Conservation (phyloP, 2,888 invertebrate species). For the Drosophila rellima region DNA sequence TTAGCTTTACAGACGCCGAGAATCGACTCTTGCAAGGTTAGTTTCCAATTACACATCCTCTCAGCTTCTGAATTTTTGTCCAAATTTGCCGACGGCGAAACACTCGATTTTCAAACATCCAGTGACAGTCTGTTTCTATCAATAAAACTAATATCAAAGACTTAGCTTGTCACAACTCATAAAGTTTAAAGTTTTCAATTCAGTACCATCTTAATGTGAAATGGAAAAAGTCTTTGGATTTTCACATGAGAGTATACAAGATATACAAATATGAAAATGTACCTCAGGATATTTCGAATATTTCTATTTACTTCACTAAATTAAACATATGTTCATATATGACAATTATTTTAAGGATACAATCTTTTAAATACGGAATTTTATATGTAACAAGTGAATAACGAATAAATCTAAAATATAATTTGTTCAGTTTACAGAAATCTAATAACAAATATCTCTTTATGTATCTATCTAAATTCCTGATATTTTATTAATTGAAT, state of each 20-base stretch:
- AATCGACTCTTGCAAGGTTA: conserved; percentile 93
- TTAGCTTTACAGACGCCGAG: conserved; percentile 96
- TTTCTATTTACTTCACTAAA: no score
- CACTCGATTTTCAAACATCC: background rate
- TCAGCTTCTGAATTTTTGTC: background rate
- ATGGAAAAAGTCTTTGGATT: no score
- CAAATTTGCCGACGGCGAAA: conserved; percentile 20
- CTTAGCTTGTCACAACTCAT: no score
- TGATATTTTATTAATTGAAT: background rate
- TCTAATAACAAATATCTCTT: background rate
- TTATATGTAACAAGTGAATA: no score
- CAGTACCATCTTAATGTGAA: no score
- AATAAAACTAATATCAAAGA: background rate
- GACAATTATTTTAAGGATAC: no score
- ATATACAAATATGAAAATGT: no score
- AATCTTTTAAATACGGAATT: no score
- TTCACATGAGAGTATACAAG: no score
- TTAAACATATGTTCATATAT: no score
- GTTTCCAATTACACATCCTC: conserved; percentile 20
- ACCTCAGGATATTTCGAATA: no score
- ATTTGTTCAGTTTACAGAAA: background rate
- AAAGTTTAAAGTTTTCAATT: no score
- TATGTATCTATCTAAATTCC: background rate
- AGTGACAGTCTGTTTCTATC: background rate
- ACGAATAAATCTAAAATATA: background rate